Percentiles rank a stretch among this genome's conserved stretches.
Evolutionary conservation across 2,888 invertebrate species (phyloP).

Genomic region (Tinea trinotella): DNA sequence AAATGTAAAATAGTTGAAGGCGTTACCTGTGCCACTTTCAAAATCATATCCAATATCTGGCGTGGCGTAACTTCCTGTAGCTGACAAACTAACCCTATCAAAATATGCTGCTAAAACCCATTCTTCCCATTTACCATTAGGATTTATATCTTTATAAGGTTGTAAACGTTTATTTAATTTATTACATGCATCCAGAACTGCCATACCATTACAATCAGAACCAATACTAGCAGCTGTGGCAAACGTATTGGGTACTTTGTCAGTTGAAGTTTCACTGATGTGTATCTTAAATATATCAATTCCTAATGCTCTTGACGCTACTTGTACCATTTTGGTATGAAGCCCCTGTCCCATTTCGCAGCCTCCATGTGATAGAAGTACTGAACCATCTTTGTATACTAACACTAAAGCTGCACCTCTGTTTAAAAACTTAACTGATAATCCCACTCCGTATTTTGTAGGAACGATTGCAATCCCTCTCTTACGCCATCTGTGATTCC

Average conservation of each 20-base stretch:
- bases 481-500: slow-evolving; percentile 81
- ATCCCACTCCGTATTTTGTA: slow-evolving; percentile 81
- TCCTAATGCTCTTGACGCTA: slow-evolving; percentile 76
- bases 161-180: slow-evolving; percentile 75
- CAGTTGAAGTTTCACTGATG: slow-evolving; percentile 80
- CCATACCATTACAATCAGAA: slow-evolving; percentile 87
- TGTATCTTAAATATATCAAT: slow-evolving; percentile 76
- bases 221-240: slow-evolving; percentile 84
- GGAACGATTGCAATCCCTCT: slow-evolving; percentile 80
- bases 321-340: slow-evolving; percentile 90
- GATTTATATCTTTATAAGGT: slow-evolving; percentile 76
- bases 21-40: slow-evolving; percentile 72
- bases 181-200: slow-evolving; percentile 80
- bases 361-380: slow-evolving; percentile 83
- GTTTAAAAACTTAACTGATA: slow-evolving; percentile 76
- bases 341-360: slow-evolving; percentile 93
- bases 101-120: slow-evolving; percentile 80
- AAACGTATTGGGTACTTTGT: slow-evolving; percentile 85
- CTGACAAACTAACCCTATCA: slow-evolving; percentile 78
- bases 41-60: slow-evolving; percentile 75
- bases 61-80: slow-evolving; percentile 80
- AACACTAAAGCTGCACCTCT: slow-evolving; percentile 85
- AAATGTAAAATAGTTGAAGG: slow-evolving; percentile 82
- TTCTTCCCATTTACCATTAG: slow-evolving; percentile 79
- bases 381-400: slow-evolving; percentile 83